Evolutionary conservation across 2,797 vertebrate genomes (phyloP).

Genomic region (Anabacerthia variegaticeps): DNA sequence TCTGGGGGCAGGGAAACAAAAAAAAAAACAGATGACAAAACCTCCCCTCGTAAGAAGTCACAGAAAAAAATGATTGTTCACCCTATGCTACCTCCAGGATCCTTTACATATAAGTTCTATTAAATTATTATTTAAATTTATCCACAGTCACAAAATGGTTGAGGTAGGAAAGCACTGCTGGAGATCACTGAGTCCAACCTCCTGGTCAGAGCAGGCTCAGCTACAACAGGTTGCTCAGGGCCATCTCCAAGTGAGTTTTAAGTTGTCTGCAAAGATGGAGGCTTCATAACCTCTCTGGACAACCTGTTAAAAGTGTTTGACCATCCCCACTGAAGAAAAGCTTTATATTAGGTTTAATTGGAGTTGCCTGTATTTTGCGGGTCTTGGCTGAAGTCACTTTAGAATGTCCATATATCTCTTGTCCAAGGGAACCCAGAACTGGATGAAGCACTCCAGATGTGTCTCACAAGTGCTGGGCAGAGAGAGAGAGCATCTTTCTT

Average conservation of each 20-base stretch:
- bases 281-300: background rate
- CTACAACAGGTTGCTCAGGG: background rate
- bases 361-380: background rate
- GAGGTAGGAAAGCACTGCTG: background rate
- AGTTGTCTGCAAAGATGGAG: background rate
- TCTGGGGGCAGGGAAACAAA: background rate
- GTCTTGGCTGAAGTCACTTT: background rate
- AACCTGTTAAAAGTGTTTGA: background rate
- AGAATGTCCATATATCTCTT: background rate
- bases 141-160: background rate
- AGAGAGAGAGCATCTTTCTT: background rate
- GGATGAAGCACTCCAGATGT: background rate
- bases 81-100: background rate
- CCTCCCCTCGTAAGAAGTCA: background rate
- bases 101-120: background rate
- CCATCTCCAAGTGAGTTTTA: fast-evolving
- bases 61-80: background rate
- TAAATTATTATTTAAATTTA: background rate
- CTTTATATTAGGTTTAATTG: background rate
- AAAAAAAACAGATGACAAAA: background rate
- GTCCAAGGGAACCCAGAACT: background rate
- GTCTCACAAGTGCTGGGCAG: background rate
- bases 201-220: background rate
- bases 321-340: background rate
- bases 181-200: background rate